Conservation (phyloP, 2,113 vertebrate genomes). For the Nesogale talazaci region DNA sequence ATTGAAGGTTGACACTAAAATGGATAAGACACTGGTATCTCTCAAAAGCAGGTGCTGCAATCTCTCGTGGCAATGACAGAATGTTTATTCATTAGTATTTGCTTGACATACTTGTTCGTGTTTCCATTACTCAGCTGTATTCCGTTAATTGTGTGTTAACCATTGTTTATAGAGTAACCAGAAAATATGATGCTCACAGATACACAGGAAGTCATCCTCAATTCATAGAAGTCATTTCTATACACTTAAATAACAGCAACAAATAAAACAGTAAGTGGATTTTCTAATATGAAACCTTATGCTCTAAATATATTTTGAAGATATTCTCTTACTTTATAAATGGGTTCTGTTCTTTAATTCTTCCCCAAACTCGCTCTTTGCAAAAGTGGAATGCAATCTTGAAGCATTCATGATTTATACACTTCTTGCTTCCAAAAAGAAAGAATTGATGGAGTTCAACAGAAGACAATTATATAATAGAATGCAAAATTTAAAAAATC, state of each 20-base stretch:
- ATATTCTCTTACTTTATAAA: background rate
- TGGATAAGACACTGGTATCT: conserved; percentile 40
- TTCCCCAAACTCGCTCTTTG: background rate
- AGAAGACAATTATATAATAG: background rate
- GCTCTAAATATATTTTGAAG: conserved; percentile 38
- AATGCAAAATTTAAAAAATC: background rate
- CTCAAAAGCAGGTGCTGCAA: conserved; percentile 1
- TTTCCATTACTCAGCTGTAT: conserved; percentile 48
- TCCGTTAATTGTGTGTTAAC: conserved; percentile 23
- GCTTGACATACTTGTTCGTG: conserved; percentile 10
- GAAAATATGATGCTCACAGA: background rate
- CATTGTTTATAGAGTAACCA: background rate
- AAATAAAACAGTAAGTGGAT: conserved; percentile 19
- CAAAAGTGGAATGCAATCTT: background rate
- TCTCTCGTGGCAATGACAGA: background rate
- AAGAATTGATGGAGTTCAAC: background rate
- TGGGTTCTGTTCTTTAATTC: conserved; percentile 13
- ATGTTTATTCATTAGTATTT: conserved; percentile 33
- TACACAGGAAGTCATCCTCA: conserved; percentile 22
- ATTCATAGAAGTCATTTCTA: background rate
- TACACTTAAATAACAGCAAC: conserved; percentile 28
- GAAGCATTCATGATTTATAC: background rate
- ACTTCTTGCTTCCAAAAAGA: background rate
- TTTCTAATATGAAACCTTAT: conserved; percentile 16
- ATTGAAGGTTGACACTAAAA: conserved; percentile 42